Base-by-base conservation (phyloP, 2,113 vertebrate genomes). In the Scatophagus argus region DNA sequence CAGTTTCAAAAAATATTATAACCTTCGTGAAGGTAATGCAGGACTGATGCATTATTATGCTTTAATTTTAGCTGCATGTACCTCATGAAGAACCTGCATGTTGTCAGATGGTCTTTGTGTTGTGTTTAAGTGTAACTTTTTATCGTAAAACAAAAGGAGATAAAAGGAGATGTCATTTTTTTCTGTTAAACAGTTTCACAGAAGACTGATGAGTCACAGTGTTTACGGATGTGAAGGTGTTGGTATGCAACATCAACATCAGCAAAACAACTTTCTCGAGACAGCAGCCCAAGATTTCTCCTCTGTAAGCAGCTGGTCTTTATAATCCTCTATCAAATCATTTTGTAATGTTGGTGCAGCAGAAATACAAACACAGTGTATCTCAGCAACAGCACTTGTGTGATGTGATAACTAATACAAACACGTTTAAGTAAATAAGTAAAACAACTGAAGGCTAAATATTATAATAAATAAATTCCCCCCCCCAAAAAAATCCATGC, bases 301-400 rank as follows among this genome's bases (percentile, higher is more conserved):
- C 27, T 19, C 25, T 2, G 2, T 1, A 4, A 29, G 36, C 34
- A 29, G 23, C 6, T 5, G 13, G 19, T 21, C 2, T 9, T n/a
- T 16, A 46, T 29, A 16, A 66, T 5, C 4, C 1, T 21, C 31
- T 19, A 14, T 43, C 38, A 55, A 36, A 69, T 63, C 1, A 17
- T 46, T 52, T 70, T 1, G 13, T 9, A 54, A 25, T 19, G 34
- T 16, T 8, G 1, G 17, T 52, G 34, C 14, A 13, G 38, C 17
- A 1, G 34, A 63, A 31, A 74, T 27, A 71, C 39, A 63, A 55
- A 34, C 31, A 78, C 66, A 65, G 49, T 12, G 29, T 13, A 7
- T 46, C 14, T 23, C 39, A 34, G 34, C 1, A n/a, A 47, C 12
- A 58, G 46, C 34, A 73, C 29, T 6, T 23, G 59, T 23, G 34